Percentiles rank a stretch among this genome's conserved stretches.
Evolutionary conservation across 2,113 vertebrate genomes (phyloP).

Genomic region (Calypte anna): DNA sequence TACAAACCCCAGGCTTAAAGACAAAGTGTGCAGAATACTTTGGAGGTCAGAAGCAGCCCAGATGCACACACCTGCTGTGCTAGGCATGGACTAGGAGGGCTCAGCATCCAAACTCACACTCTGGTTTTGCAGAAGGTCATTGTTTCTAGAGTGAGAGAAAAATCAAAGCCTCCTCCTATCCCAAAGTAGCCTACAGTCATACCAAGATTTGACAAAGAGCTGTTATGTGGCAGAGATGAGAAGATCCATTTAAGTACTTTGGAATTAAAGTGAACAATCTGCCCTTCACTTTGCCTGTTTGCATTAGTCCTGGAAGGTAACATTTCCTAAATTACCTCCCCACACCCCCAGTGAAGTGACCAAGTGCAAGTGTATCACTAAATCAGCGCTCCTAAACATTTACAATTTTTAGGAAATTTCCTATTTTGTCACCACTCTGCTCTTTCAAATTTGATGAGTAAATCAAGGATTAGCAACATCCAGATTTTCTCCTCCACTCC

Average conservation of each 20-base stretch:
- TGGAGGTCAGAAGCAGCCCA: neutral
- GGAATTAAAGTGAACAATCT: neutral
- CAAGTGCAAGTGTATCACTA: neutral
- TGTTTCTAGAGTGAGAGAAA: neutral
- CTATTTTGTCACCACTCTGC: neutral
- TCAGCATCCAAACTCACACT: neutral
- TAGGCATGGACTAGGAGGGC: neutral
- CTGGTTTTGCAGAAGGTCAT: neutral
- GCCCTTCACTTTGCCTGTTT: neutral
- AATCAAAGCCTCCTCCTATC: neutral
- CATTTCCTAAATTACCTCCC: neutral
- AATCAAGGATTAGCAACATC: neutral
- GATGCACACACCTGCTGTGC: neutral
- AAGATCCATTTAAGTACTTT: neutral
- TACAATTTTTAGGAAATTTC: neutral
- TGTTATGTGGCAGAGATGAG: neutral
- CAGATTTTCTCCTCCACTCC: neutral
- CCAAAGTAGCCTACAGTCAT: neutral
- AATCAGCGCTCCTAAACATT: neutral
- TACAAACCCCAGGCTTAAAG: neutral
- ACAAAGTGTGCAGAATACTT: neutral
- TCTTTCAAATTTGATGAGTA: neutral
- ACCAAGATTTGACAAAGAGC: neutral
- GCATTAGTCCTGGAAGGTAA: constrained; percentile 6
- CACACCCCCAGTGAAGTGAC: neutral